phyloP scores from a whole-genome alignment of 2,888 invertebrate genomes.

The Polia nebulosa region DNA sequence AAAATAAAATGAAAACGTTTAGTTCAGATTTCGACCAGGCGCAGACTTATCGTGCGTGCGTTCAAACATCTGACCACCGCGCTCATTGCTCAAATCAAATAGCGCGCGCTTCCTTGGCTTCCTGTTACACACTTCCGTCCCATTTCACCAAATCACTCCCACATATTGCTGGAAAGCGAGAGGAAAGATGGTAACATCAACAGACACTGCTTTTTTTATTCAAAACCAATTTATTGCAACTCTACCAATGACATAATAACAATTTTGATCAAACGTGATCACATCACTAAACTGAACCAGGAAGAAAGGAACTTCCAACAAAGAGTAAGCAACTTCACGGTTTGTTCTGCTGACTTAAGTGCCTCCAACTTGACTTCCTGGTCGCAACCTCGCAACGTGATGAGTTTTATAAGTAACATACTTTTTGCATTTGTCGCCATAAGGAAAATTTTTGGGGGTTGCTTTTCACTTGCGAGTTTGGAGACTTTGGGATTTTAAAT shows the following conservation, averaged over 20 bases:
- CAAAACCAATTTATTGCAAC: background rate
- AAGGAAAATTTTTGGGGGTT: background rate
- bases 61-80: too few relatives aligned
- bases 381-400: constrained; percentile 48
- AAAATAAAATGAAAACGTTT: too few relatives aligned
- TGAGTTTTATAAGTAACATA: constrained; percentile 46
- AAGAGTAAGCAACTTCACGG: constrained; percentile 42
- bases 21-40: too few relatives aligned
- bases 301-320: constrained; percentile 28
- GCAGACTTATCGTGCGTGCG: too few relatives aligned
- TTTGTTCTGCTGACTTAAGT: constrained; percentile 42
- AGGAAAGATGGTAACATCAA: too few relatives aligned
- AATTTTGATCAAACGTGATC: too few relatives aligned
- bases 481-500: constrained; percentile 12
- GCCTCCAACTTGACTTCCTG: constrained; percentile 49
- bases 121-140: too few relatives aligned
- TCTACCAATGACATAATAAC: constrained; percentile 1
- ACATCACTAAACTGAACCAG: constrained; percentile 48
- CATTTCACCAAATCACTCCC: too few relatives aligned
- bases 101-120: too few relatives aligned
- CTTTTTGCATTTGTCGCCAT: constrained; percentile 32
- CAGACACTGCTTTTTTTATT: too few relatives aligned
- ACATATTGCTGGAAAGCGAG: too few relatives aligned
- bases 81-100: too few relatives aligned
- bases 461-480: constrained; percentile 12